Conservation (phyloP, 2,888 invertebrate genomes). For the Furcula furcula region DNA sequence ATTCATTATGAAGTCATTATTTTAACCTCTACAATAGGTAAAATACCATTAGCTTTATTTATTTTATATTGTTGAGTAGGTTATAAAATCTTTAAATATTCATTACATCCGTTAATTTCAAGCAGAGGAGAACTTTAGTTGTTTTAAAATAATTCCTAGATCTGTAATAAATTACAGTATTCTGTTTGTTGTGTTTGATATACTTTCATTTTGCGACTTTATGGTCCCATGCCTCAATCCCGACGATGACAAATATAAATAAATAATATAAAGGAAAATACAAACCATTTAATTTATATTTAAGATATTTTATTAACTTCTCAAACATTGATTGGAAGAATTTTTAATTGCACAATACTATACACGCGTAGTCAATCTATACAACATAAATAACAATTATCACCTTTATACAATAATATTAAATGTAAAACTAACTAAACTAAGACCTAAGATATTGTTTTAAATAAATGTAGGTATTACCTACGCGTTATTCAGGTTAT, state of each 20-base stretch:
- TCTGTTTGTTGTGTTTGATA: slow-evolving; percentile 47
- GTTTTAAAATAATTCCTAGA: slow-evolving; percentile 59
- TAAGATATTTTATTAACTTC: slow-evolving; percentile 43
- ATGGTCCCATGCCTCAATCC: no score
- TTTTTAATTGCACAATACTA: slow-evolving; percentile 41
- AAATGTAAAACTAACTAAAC: slow-evolving; percentile 2
- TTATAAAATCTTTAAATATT: slow-evolving; percentile 31
- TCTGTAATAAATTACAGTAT: slow-evolving; percentile 80
- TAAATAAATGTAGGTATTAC: background rate
- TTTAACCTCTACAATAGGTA: slow-evolving; percentile 18
- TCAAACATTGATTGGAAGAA: slow-evolving; percentile 32
- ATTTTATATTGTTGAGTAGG: slow-evolving; percentile 38
- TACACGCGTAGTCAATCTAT: slow-evolving; percentile 36
- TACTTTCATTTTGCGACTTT: background rate
- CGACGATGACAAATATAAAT: no score
- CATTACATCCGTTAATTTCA: slow-evolving; percentile 45
- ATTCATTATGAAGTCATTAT: slow-evolving; percentile 16
- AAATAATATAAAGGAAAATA: no score
- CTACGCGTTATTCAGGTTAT: no score
- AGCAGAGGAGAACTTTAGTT: slow-evolving; percentile 54
- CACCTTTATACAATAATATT: slow-evolving; percentile 29
- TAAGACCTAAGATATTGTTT: background rate
- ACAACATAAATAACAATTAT: slow-evolving; percentile 29
- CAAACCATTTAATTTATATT: slow-evolving; percentile 8
- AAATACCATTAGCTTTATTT: slow-evolving; percentile 36